Evolutionary conservation across 1,140 invertebrate genomes (phyloP).

Genomic region (Trichomalopsis sarcophagae): DNA sequence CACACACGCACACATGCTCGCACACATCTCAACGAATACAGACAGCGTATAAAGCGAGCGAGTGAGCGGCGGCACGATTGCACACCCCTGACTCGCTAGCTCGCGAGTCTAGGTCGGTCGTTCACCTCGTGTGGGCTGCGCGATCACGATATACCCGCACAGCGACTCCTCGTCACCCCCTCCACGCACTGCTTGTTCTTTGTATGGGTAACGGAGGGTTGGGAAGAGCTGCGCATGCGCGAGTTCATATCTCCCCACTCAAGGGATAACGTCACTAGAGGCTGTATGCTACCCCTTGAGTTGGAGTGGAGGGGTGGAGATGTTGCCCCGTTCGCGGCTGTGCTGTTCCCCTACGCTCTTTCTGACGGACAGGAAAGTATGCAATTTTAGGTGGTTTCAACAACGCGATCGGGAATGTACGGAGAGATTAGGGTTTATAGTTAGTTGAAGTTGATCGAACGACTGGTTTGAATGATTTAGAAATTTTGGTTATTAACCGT

Average conservation of each 20-base stretch:
- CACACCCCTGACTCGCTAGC: conserved; percentile 71
- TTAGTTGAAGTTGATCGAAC: no score
- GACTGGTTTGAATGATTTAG: no score
- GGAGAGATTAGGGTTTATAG: no score
- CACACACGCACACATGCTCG: neutral
- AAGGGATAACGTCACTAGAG: conserved; percentile 47
- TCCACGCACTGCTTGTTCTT: neutral
- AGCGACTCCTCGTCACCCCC: conserved; percentile 56
- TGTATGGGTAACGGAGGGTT: neutral
- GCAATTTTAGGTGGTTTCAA: no score
- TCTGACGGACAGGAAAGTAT: neutral
- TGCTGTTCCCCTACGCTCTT: neutral
- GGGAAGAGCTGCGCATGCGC: conserved; percentile 38
- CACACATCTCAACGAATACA: neutral
- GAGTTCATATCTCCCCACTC: conserved; percentile 44
- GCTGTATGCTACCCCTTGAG: conserved; percentile 10
- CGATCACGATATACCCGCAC: conserved; percentile 8
- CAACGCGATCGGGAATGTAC: no score
- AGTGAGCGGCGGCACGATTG: conserved; percentile 58
- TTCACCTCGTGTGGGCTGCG: conserved; percentile 64
- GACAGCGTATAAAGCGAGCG: neutral
- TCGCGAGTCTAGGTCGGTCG: conserved; percentile 74
- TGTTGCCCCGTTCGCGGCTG: neutral
- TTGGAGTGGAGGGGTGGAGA: neutral
- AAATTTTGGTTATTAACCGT: no score